phyloP scores from a whole-genome alignment of 2,888 invertebrate species.

The Arctia plantaginis region DNA sequence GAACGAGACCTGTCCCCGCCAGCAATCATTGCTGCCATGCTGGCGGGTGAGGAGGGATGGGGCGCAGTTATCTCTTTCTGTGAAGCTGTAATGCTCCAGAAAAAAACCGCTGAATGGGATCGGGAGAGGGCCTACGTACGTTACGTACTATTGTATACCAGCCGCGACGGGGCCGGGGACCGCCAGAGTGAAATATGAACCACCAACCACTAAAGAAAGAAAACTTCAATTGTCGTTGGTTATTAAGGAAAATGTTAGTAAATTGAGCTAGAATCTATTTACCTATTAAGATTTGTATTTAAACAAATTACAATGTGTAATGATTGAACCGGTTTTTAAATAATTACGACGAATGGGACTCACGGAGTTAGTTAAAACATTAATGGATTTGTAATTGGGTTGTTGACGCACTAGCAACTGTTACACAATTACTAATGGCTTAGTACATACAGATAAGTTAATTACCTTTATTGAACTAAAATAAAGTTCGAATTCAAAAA shows the following conservation, averaged over 20 bases:
- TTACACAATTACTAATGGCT: neutral
- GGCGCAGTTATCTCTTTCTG: no score
- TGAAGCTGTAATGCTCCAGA: no score
- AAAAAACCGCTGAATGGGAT: no score
- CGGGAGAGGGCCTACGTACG: no score
- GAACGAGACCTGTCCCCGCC: no score
- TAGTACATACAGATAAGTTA: neutral
- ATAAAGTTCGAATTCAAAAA: neutral
- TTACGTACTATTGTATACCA: no score
- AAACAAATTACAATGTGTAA: neutral
- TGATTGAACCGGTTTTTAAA: neutral
- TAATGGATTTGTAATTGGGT: neutral
- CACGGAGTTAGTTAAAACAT: neutral
- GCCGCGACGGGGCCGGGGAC: no score
- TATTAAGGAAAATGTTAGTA: neutral
- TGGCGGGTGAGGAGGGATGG: no score
- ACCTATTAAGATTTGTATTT: neutral
- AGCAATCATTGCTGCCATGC: no score
- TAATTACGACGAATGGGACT: neutral
- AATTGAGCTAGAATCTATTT: neutral
- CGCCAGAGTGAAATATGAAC: no score
- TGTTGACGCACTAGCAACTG: neutral
- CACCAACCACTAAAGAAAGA: no score
- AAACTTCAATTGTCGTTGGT: neutral
- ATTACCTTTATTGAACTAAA: neutral